Base-by-base conservation (phyloP, 1,140 invertebrate species). In the Cydia splendana region DNA sequence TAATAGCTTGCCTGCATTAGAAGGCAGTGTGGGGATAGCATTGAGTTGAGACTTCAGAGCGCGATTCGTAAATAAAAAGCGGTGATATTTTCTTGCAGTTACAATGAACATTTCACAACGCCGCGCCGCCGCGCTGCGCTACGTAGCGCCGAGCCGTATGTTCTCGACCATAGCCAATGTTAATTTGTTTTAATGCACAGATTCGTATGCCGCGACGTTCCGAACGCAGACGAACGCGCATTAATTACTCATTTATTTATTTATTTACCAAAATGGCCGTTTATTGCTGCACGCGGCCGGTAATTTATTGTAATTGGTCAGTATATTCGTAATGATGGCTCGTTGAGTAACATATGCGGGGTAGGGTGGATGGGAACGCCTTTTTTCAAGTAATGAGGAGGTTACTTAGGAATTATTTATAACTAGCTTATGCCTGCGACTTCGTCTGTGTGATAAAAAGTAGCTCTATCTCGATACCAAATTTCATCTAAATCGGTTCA, bases 171-270 rank as follows among this genome's bases (percentile, higher is more conserved):
- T 84, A 85, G 81, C 76, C 76, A 78, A 80, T 80, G 77, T 80
- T 81, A 81, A 82, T 86, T 79, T 78, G 78, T 82, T 83, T 80
- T 84, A 87, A 87, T 85, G 80, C 74, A 80, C 71, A 82, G 80
- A 87, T 87, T 87, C 75, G 84, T 85, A 87, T 87, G 77, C 84
- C 53, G 79, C 71, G 76, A 76, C 71, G 78, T 65, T 34, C n/a
- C 34, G 15, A 74, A 57, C 77, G 79, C 62, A 79, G 77, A 75
- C 77, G 67, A 20, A 38, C 48, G 38, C 45, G 71, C 79, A 79
- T 85, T 85, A 85, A 85, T 85, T 87, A 84, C 84, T 83, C 81
- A 82, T 83, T 84, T 84, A 84, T 84, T 86, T 80, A 80, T 80
- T 84, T 85, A 82, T 80, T 82, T 78, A 82, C 81, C 78, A 82